Evolutionary conservation across 2,888 invertebrate genomes (phyloP).

Genomic region (Clunio marinus): DNA sequence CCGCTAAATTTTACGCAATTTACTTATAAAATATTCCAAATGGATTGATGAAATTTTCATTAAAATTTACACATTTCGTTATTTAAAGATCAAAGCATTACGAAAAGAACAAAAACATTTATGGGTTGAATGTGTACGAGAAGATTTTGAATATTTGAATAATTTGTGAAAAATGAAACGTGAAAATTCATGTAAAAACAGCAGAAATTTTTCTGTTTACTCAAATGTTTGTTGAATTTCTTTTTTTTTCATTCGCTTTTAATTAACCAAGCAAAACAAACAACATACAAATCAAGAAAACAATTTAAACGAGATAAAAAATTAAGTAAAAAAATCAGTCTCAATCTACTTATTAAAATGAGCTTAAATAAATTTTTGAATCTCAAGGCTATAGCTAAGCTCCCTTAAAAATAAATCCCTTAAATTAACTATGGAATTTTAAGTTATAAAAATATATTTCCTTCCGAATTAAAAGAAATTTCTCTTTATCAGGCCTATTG

Average conservation of each 20-base stretch:
- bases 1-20: neutral
- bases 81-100: neutral
- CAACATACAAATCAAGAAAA: neutral
- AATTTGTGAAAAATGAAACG: neutral
- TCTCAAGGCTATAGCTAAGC: conserved; percentile 10
- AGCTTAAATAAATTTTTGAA: conserved; percentile 23
- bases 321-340: neutral
- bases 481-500: neutral
- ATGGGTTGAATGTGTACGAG: neutral
- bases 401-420: neutral
- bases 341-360: conserved; percentile 21
- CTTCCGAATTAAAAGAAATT: no score
- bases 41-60: no score
- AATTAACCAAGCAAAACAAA: no score
- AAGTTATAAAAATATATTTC: neutral
- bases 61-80: no score
- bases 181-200: no score
- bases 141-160: no score
- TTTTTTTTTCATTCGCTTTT: no score
- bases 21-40: no score
- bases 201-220: no score
- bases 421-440: no score
- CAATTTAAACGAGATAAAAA: neutral
- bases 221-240: no score
- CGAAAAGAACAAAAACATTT: neutral